phyloP scores from a whole-genome alignment of 2,113 vertebrate genomes.

The Stigmatopora argus region DNA sequence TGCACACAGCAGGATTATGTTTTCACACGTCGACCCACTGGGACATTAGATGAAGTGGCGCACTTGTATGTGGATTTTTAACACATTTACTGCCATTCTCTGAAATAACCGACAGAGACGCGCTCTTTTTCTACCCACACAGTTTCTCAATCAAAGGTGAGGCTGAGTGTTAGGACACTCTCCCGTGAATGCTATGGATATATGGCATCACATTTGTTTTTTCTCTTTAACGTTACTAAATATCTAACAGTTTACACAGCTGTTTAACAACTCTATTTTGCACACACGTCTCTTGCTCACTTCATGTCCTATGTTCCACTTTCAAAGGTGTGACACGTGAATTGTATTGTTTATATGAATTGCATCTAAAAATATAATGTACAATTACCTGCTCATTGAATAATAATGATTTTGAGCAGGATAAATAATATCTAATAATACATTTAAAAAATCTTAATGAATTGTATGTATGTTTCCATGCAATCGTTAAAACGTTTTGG shows the following conservation, averaged over 20 bases:
- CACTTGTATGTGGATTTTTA: constrained; percentile 51
- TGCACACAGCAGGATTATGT: constrained; percentile 52
- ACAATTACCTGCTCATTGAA: not conserved
- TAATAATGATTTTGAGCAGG: not conserved
- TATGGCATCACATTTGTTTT: not conserved
- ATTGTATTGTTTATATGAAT: not conserved
- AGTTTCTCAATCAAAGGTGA: constrained; percentile 15
- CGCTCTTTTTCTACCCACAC: constrained; percentile 18
- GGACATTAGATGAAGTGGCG: constrained; percentile 57
- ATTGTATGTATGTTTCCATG: no score
- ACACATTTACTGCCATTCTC: constrained; percentile 42
- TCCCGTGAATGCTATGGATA: constrained; percentile 5
- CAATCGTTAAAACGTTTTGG: no score
- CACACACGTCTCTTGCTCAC: not conserved
- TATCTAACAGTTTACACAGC: not conserved
- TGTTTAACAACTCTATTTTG: not conserved
- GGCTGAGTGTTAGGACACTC: constrained; percentile 23
- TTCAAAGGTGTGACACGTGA: constrained; percentile 1
- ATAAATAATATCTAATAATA: not conserved
- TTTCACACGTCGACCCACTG: constrained; percentile 47
- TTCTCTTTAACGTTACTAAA: not conserved
- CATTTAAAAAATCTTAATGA: no score
- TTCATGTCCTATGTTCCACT: not conserved
- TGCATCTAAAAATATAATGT: not conserved
- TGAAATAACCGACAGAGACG: constrained; percentile 22